phyloP scores from a whole-genome alignment of 2,797 vertebrate species.

The Chelonia mydas region DNA sequence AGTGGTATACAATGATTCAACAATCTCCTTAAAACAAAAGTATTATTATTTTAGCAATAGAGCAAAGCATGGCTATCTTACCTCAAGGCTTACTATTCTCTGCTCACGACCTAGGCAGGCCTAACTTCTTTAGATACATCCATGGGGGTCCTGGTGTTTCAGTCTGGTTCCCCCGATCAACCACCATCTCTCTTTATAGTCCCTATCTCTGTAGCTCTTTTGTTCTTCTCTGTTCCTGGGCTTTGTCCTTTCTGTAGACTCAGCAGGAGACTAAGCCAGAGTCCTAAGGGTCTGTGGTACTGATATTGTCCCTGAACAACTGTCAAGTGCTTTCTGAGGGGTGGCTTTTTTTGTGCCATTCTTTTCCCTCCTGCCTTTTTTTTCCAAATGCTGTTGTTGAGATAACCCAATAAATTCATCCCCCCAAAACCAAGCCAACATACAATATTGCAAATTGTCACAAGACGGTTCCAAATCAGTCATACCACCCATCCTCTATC shows the following conservation, averaged over 20 bases:
- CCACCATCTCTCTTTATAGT: background rate
- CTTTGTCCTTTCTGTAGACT: background rate
- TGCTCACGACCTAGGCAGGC: too few species aligned
- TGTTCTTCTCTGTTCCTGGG: background rate
- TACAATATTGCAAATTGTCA: background rate
- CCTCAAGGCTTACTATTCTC: too few species aligned
- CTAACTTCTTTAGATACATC: too few species aligned
- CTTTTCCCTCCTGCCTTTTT: background rate
- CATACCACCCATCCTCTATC: background rate
- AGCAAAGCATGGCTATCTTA: too few species aligned
- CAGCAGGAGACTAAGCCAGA: background rate
- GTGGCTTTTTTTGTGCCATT: background rate
- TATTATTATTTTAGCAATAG: background rate
- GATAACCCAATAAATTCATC: background rate
- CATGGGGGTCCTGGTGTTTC: too few species aligned
- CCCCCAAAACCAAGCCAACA: background rate
- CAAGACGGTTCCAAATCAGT: background rate
- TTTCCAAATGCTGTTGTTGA: background rate
- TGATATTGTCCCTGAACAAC: background rate
- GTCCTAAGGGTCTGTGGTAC: background rate
- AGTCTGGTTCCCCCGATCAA: too few species aligned
- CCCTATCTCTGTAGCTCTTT: background rate
- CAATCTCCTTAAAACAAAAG: background rate
- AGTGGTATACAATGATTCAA: background rate
- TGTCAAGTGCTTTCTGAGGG: background rate